These are phyloP conservation scores for Archips xylosteana DNA, from an alignment of 2,888 invertebrate genomes.

Conservation along the genomic window DNA sequence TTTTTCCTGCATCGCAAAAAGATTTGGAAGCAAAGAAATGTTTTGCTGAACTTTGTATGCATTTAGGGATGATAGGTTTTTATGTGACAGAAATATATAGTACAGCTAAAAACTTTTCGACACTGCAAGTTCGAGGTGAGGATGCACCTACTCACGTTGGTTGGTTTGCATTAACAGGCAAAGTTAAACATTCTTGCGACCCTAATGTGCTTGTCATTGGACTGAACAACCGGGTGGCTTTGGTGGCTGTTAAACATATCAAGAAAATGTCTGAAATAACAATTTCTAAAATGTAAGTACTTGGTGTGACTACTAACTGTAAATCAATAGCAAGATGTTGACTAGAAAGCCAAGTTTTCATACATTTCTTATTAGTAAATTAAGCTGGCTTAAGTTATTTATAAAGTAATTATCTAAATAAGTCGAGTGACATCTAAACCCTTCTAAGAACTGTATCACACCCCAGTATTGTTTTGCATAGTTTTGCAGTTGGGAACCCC, in stretches of 20 bases:
- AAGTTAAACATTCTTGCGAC: conserved; percentile 32
- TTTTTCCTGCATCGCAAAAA: conserved; percentile 45
- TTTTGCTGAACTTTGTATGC: conserved; percentile 47
- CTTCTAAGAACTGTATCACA: too few species aligned
- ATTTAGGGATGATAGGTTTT: conserved; percentile 17
- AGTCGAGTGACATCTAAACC: too few species aligned
- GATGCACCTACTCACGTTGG: conserved; percentile 17
- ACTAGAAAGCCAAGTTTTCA: background rate
- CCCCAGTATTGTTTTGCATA: too few species aligned
- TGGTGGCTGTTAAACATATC: conserved; percentile 36
- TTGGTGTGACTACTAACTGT: too few species aligned
- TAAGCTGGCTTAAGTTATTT: too few species aligned
- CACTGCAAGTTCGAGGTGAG: background rate
- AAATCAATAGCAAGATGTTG: too few species aligned
- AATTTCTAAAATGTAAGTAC: conserved; percentile 36
- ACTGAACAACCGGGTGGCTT: conserved; percentile 27
- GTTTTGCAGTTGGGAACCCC: too few species aligned
- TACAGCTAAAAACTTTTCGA: conserved; percentile 12
- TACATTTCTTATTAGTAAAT: too few species aligned
- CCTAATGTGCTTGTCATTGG: conserved; percentile 35
- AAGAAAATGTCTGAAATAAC: conserved; percentile 38
- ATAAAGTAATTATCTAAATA: too few species aligned
- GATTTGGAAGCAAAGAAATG: conserved; percentile 45
- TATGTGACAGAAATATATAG: background rate
- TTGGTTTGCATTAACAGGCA: conserved; percentile 38